These are phyloP conservation scores for Pygoscelis antarcticus DNA, from an alignment of 2,113 vertebrate genomes.

Conservation along the genomic window DNA sequence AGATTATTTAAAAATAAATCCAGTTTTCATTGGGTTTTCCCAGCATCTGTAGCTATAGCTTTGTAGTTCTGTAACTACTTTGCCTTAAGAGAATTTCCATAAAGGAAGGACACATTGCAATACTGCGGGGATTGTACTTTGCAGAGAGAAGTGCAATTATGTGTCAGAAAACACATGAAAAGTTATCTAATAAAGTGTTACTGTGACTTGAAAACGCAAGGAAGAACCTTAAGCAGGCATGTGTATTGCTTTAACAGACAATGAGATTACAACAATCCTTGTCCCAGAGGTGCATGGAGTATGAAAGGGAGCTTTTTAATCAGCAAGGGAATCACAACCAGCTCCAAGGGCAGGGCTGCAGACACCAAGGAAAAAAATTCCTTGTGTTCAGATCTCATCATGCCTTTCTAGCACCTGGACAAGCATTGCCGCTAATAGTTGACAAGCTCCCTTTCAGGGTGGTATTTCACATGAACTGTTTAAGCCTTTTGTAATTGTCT, in stretches of 20 bases:
- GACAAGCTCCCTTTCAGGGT: no score
- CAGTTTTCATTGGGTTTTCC: background rate
- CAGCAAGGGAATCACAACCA: background rate
- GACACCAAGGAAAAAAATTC: background rate
- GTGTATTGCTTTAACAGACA: fast-evolving
- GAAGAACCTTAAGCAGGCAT: background rate
- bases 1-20: background rate
- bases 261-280: background rate
- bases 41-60: background rate
- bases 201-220: background rate
- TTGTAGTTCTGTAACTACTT: background rate
- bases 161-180: background rate
- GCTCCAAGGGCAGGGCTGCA: background rate
- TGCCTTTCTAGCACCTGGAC: background rate
- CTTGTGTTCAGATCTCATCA: background rate
- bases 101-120: background rate
- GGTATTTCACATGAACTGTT: background rate
- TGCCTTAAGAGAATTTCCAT: background rate
- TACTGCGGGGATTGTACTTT: no score
- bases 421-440: fast-evolving
- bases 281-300: fast-evolving
- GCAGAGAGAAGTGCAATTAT: background rate
- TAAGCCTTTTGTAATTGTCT: background rate
- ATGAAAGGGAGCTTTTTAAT: background rate
- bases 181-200: background rate